Base-by-base conservation (phyloP, 2,888 invertebrate genomes). In the Lutraria lutraria region DNA sequence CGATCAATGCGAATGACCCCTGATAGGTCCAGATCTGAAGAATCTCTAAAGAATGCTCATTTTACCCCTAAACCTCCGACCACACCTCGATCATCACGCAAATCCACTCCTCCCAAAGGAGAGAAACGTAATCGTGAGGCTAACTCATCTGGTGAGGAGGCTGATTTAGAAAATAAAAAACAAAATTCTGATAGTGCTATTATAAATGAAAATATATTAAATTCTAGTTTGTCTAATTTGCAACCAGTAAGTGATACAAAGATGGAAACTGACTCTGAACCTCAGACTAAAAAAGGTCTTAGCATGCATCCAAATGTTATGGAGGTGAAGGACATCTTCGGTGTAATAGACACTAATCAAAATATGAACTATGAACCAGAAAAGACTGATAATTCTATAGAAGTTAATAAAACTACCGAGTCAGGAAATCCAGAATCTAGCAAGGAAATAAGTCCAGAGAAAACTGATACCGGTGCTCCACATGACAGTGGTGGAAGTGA, bases 41-140 rank as follows among this genome's bases (percentile, higher is more conserved):
- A 95, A 85, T 94, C 94, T n/a, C 81, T 94, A 68, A 94, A 92
- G 88, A 94, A 95, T 87, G 93, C 93, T 76, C 93, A 93, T 8
- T 95, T 95, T 94, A 82, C 93, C 15, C 95, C 95, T 13, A 95
- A 95, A 90, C 95, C 95, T 1, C 95, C 95, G 29, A 88, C 93
- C 12, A 95, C 94, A 12, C 94, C 94, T 79, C 90, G 91, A 83
- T 92, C 92, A 81, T 93, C 90, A 16, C 89, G 92, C 29, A 91
- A 90, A 87, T 84, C 81, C 43, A 92, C 88, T 0, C 79, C 89
- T 43, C 80, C 90, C 21, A 95, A 95, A 89, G 94, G 93, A 52
- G 94, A 95, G 85, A 95, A 94, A 72, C 79, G 93, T 52, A 93
- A 90, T 81, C 89, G 93, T 34, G 95, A 95, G 81, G 89, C 94